Conservation (phyloP, 1,140 invertebrate genomes). For the Vanessa atalanta region DNA sequence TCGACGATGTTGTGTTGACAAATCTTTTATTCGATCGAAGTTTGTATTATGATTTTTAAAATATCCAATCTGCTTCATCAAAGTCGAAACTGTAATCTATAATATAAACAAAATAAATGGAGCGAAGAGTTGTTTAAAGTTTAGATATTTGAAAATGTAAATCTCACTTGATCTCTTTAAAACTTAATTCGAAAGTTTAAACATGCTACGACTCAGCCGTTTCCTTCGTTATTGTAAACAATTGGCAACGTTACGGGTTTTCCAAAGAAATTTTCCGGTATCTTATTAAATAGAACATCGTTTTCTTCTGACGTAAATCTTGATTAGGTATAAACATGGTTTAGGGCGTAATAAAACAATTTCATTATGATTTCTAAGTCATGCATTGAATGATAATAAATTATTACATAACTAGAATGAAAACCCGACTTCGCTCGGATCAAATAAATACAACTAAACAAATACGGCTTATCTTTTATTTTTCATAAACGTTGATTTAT, state of each 20-base stretch:
- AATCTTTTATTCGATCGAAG: too few species aligned
- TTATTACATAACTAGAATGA: too few species aligned
- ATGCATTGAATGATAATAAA: too few species aligned
- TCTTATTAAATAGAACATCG: slow-evolving; percentile 16
- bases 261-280: not conserved
- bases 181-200: slow-evolving; percentile 15
- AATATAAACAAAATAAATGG: too few species aligned
- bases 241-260: not conserved
- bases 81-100: too few species aligned
- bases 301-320: slow-evolving; percentile 11
- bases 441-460: too few species aligned
- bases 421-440: too few species aligned
- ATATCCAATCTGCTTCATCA: too few species aligned
- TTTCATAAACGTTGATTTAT: too few species aligned
- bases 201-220: slow-evolving; percentile 5
- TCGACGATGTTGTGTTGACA: too few species aligned
- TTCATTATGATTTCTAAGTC: not conserved
- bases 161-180: slow-evolving; percentile 21
- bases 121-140: not conserved
- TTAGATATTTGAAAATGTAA: slow-evolving; percentile 11
- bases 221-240: not conserved
- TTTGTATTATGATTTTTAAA: too few species aligned
- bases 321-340: not conserved
- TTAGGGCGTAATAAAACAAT: not conserved
- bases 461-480: too few species aligned